Evolutionary conservation across 2,113 vertebrate genomes (phyloP), one percentile per base, ranked within the genome.

Genomic region (Neodon shergylaensis): DNA sequence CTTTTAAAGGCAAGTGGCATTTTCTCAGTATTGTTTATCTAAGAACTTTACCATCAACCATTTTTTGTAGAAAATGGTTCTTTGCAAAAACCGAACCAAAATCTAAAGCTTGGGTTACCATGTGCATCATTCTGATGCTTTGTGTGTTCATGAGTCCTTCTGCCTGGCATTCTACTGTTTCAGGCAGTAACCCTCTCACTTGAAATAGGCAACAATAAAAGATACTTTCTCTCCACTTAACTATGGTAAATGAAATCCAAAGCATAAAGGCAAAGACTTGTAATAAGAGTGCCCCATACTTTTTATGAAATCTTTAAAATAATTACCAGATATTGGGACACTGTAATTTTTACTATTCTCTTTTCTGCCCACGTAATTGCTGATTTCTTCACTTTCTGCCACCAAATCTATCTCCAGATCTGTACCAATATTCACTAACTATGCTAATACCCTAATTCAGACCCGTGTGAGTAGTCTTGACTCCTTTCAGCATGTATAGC

Each of bases 1-100:
- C 26, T 65, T 26, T 90, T 54, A 74, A 47, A 94, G n/a, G 4
- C 26, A 33, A 26, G 19, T 66, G 42, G 31, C 5, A 78, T 90
- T 93, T 92, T 54, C 88, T 92, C 74, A 54, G 21, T 54, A 58
- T n/a, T 94, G 11, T 73, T 78, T 79, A 54, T 61, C 78, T 83
- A 70, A 82, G 91, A 61, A 66, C 72, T 66, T 2, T 47, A 44
- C 33, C 44, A 61, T 86, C 61, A 97, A 91, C 66, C 39, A 54
- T 66, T 77, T 72, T 52, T 49, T 77, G 8, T 14, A 66, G 92
- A 94, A 90, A 91, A 76, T 16, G 2, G 36, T 13, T 65, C 54
- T 81, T 93, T 92, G 36, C 7, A 72, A 10, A n/a, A 72, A n/a
- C 36, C 16, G 39, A 72, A 39, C 3, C 17, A 3, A n/a, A 72